Conservation (phyloP, 1,140 invertebrate genomes). For the Eumeta japonica region DNA sequence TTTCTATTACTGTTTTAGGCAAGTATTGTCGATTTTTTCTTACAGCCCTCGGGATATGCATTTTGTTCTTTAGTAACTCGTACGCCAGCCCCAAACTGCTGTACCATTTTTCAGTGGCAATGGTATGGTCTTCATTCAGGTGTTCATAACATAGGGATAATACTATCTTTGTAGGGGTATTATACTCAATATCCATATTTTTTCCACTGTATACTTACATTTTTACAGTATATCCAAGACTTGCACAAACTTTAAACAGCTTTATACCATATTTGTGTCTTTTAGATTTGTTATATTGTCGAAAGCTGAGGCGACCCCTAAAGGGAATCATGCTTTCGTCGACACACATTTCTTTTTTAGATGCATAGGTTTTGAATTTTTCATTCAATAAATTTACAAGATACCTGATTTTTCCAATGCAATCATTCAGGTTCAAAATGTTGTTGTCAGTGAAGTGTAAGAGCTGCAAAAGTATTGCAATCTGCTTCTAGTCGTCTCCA, state of each 20-base stretch:
- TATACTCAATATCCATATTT: slow-evolving; percentile 25
- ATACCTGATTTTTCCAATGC: slow-evolving; percentile 20
- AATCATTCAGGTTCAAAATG: slow-evolving; percentile 20
- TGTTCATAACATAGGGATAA: slow-evolving; percentile 23
- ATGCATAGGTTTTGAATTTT: slow-evolving; percentile 33
- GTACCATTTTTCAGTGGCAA: slow-evolving; percentile 50
- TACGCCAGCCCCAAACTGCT: slow-evolving; percentile 39
- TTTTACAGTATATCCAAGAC: slow-evolving; percentile 27
- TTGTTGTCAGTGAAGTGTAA: slow-evolving; percentile 21
- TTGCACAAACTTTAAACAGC: slow-evolving; percentile 31
- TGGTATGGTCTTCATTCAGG: slow-evolving; percentile 29
- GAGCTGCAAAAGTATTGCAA: slow-evolving; percentile 21
- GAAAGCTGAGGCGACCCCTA: slow-evolving; percentile 30
- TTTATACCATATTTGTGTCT: slow-evolving; percentile 41
- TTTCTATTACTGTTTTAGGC: slow-evolving; percentile 34
- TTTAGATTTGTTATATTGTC: slow-evolving; percentile 38
- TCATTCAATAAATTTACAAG: slow-evolving; percentile 21
- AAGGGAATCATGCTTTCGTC: slow-evolving; percentile 33
- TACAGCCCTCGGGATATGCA: slow-evolving; percentile 50
- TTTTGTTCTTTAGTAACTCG: slow-evolving; percentile 39
- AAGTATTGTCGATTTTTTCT: slow-evolving; percentile 37
- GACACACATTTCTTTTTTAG: slow-evolving; percentile 30
- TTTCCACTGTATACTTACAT: slow-evolving; percentile 30
- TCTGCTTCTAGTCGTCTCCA: slow-evolving; percentile 22
- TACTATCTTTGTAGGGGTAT: slow-evolving; percentile 27